These are phyloP conservation scores for Erebia aethiops DNA, from an alignment of 2,888 invertebrate species.

Conservation along the genomic window DNA sequence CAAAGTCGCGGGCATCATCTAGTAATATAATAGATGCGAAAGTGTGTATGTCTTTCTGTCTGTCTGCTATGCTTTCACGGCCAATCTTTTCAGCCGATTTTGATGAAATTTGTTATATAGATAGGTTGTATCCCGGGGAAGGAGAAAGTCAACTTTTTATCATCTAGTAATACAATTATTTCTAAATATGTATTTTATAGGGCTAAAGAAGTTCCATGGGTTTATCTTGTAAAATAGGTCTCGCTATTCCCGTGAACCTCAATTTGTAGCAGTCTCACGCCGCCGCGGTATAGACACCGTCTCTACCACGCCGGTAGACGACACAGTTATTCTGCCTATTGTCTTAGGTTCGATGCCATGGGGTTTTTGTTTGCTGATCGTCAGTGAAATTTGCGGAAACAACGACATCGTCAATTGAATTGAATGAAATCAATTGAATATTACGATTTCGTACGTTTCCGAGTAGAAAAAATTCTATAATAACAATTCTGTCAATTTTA, in stretches of 20 bases:
- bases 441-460: neutral
- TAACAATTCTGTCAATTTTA: neutral
- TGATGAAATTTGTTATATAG: too few species aligned
- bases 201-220: neutral
- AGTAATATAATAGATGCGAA: too few species aligned
- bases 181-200: too few species aligned
- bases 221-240: conserved; percentile 6
- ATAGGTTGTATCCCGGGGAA: too few species aligned
- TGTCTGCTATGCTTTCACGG: too few species aligned
- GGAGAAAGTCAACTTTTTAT: too few species aligned
- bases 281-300: conserved; percentile 10
- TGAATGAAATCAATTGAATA: conserved; percentile 24
- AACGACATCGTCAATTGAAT: conserved; percentile 26
- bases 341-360: conserved; percentile 52
- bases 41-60: too few species aligned
- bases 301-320: conserved; percentile 41
- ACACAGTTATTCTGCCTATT: conserved; percentile 59
- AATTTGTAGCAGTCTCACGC: conserved; percentile 35
- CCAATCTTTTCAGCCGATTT: too few species aligned
- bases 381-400: conserved; percentile 61
- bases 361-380: conserved; percentile 63
- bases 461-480: neutral
- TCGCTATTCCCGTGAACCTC: conserved; percentile 22
- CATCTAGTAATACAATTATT: too few species aligned
- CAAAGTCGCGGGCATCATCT: too few species aligned